These are phyloP conservation scores for Myripristis jacobus DNA, from an alignment of 2,797 vertebrate genomes.

Conservation along the genomic window DNA sequence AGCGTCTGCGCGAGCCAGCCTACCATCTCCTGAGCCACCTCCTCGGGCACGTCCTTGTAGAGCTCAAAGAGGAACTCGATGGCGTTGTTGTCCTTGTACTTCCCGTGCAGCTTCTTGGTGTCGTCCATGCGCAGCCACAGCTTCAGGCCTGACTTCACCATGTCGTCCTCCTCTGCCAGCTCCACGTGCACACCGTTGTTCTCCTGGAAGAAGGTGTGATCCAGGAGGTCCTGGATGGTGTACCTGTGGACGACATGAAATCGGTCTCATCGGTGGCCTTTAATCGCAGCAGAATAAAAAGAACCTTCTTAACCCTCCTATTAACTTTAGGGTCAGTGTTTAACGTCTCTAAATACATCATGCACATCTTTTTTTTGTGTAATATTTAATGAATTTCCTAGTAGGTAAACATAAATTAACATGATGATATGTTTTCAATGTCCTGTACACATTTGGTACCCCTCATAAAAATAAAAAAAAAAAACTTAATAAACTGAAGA, in stretches of 20 bases:
- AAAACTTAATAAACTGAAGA: no score
- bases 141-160: conserved; percentile 92
- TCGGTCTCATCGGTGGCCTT: neutral
- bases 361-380: no score
- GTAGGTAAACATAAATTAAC: no score
- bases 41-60: conserved; percentile 95
- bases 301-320: no score
- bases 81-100: conserved; percentile 98
- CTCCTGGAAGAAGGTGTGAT: conserved; percentile 97
- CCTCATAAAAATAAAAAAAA: no score
- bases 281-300: no score
- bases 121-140: conserved; percentile 98
- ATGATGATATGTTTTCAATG: no score
- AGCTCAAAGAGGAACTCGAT: conserved; percentile 98
- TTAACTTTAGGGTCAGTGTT: no score
- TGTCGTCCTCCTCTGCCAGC: conserved; percentile 95
- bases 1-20: conserved; percentile 34
- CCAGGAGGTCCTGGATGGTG: conserved; percentile 96
- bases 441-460: no score
- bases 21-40: conserved; percentile 99
- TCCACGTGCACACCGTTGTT: conserved; percentile 96
- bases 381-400: no score
- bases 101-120: conserved; percentile 92
- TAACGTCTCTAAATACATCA: no score
- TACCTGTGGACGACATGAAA: conserved; percentile 80